A percentile compares a stretch with the other conserved stretches of the same genome.
Conservation (phyloP, 2,797 vertebrate genomes). For the Acrossocheilus wenchowensis region DNA sequence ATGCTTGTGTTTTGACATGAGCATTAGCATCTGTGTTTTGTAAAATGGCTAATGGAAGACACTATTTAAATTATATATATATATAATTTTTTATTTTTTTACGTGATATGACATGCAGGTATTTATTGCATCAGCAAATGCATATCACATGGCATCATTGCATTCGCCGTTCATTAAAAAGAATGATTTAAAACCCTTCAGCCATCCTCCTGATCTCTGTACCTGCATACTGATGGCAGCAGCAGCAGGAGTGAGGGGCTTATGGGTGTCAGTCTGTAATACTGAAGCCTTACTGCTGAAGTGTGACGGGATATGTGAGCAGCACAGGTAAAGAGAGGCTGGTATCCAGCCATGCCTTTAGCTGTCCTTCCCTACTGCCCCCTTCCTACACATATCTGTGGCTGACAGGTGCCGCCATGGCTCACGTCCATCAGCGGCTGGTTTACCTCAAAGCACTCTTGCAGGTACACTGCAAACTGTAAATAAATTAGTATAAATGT, state of each 20-base stretch:
- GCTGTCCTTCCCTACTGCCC: not conserved
- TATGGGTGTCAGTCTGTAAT: conserved; percentile 20
- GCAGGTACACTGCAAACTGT: not conserved
- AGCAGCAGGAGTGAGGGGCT: not conserved
- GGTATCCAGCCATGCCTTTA: conserved; percentile 29
- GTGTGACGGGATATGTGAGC: conserved; percentile 47
- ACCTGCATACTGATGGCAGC: not conserved
- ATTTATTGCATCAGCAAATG: not conserved
- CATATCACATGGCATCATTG: not conserved
- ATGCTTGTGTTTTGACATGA: not conserved
- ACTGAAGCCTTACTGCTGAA: conserved; percentile 29
- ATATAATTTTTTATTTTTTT: no score
- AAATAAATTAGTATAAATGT: not conserved
- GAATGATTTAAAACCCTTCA: not conserved
- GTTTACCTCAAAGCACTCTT: not conserved
- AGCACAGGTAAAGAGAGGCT: conserved; percentile 47
- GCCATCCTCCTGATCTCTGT: not conserved
- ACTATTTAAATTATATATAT: not conserved
- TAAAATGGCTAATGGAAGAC: not conserved
- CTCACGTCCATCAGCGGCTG: conserved; percentile 9
- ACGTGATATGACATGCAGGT: not conserved
- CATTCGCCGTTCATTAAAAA: not conserved
- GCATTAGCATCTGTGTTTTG: not conserved
- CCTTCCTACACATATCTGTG: conserved; percentile 6
- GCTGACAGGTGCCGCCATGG: conserved; percentile 22